Evolutionary conservation across 2,113 vertebrate genomes (phyloP).

Genomic region (Sinocyclocheilus rhinocerous): DNA sequence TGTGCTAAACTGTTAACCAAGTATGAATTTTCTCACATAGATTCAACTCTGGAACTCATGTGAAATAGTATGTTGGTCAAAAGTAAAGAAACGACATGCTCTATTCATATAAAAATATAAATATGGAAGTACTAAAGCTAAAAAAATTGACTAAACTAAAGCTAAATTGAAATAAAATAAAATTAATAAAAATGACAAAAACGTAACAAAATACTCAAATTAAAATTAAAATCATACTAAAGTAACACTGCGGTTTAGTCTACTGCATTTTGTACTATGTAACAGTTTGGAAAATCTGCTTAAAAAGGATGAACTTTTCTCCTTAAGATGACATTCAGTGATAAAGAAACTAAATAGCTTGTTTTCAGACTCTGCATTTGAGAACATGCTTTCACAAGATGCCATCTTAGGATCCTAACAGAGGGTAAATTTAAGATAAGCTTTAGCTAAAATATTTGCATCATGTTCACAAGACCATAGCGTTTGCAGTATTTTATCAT

Average conservation of each 20-base stretch:
- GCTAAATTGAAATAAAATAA: background rate
- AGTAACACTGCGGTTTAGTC: too few relatives aligned
- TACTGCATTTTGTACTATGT: too few relatives aligned
- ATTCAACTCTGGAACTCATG: background rate
- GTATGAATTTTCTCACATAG: conserved; percentile 33
- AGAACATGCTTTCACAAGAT: too few relatives aligned
- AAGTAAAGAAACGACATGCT: background rate
- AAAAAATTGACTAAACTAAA: background rate
- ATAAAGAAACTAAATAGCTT: background rate
- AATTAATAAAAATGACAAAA: background rate
- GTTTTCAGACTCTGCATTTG: background rate
- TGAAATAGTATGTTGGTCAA: conserved; percentile 8
- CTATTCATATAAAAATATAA: background rate
- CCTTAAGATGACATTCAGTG: too few relatives aligned
- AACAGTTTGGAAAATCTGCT: too few relatives aligned
- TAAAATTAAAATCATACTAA: too few relatives aligned
- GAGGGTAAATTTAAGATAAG: too few relatives aligned
- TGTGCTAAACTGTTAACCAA: conserved; percentile 14
- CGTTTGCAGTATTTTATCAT: too few relatives aligned
- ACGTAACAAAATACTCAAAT: background rate
- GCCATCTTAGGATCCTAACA: too few relatives aligned
- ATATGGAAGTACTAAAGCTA: background rate
- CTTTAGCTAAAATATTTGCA: too few relatives aligned
- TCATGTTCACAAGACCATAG: too few relatives aligned
- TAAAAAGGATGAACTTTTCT: too few relatives aligned